Evolutionary conservation across 92 coral and sea anemone genomes (phyloP).

Genomic region (Montipora capitata): DNA sequence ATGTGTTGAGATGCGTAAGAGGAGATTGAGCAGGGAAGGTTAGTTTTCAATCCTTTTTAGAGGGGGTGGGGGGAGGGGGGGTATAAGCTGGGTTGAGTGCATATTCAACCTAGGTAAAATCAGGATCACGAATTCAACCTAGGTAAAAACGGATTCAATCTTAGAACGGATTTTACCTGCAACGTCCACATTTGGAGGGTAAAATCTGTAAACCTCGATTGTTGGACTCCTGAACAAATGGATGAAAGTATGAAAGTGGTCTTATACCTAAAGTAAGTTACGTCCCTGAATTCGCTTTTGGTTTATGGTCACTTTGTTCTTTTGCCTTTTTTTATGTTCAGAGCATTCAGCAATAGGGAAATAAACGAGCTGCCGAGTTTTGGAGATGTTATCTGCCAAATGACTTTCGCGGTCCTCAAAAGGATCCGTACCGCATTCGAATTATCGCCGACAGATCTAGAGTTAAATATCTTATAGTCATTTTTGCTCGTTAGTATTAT

Average conservation of each 20-base stretch:
- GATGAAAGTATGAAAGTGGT: slow-evolving; percentile 50
- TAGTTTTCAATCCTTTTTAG: no score
- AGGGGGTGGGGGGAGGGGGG: no score
- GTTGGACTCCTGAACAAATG: slow-evolving; percentile 98
- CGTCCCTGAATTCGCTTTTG: not conserved
- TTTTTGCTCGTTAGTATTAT: not conserved
- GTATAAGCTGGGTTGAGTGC: no score
- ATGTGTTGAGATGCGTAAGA: no score
- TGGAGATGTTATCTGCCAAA: slow-evolving; percentile 91
- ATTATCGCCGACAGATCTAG: slow-evolving; percentile 4
- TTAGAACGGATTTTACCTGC: no score
- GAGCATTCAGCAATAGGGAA: slow-evolving; percentile 99
- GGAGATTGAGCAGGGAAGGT: no score
- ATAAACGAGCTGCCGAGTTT: slow-evolving; percentile 90
- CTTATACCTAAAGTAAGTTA: not conserved
- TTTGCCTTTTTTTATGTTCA: slow-evolving; percentile 12
- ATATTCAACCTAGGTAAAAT: no score
- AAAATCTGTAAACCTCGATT: slow-evolving; percentile 90
- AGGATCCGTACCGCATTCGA: slow-evolving; percentile 92
- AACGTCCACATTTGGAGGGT: slow-evolving; percentile 93
- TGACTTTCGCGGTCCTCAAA: no score
- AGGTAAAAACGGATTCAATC: no score
- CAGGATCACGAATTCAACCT: no score
- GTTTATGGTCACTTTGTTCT: not conserved
- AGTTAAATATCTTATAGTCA: not conserved